A percentile compares a stretch with the other conserved stretches of the same genome.
phyloP scores from a whole-genome alignment of 2,113 vertebrate species.

The Notothenia coriiceps region DNA sequence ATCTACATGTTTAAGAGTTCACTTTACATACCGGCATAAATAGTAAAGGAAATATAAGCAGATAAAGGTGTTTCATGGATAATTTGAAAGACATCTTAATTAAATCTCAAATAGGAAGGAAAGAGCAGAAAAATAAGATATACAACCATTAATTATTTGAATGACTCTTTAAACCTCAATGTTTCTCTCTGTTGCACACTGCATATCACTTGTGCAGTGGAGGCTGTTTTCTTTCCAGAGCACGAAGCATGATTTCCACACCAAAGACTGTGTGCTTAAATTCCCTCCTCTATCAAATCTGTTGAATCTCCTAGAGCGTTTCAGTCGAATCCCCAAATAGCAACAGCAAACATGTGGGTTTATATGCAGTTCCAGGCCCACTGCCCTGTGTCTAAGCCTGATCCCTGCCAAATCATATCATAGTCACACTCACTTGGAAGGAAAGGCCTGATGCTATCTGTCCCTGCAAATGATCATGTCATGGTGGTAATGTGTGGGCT shows the following conservation, averaged over 20 bases:
- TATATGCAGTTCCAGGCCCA: constrained; percentile 37
- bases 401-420: constrained; percentile 23
- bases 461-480: background rate
- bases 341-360: constrained; percentile 45
- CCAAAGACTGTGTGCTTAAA: constrained; percentile 26
- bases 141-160: background rate
- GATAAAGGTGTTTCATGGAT: background rate
- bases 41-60: background rate
- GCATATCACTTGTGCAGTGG: constrained; percentile 7
- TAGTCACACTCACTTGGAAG: constrained; percentile 35
- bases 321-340: constrained; percentile 41
- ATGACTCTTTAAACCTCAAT: constrained; percentile 10
- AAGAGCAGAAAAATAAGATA: background rate
- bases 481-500: background rate
- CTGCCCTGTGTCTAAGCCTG: constrained; percentile 11
- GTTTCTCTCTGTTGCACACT: constrained; percentile 11
- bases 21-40: background rate
- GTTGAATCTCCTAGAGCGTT: constrained; percentile 38
- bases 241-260: constrained; percentile 32
- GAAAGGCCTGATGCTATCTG: background rate
- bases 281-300: constrained; percentile 40
- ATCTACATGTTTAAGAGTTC: constrained; percentile 27
- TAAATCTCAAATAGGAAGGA: background rate
- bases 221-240: constrained; percentile 24
- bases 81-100: constrained; percentile 3